Evolutionary conservation across 2,113 vertebrate species (phyloP).

Genomic region (Equus quagga): DNA sequence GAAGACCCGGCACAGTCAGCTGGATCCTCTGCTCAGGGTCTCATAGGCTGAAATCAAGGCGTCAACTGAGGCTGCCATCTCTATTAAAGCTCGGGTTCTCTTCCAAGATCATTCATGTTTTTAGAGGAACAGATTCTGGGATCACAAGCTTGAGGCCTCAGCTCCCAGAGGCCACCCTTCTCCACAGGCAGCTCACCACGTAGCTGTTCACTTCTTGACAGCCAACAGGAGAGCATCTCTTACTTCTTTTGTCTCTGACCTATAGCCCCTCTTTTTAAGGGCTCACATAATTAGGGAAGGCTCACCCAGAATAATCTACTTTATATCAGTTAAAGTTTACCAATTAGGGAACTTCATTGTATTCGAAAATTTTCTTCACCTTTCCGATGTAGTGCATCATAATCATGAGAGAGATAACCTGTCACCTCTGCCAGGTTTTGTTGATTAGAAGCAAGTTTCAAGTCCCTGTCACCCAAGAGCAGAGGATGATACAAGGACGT

Average conservation of each 20-base stretch:
- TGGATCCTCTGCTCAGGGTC: neutral
- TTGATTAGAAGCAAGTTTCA: neutral
- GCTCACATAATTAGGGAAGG: neutral
- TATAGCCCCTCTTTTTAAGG: neutral
- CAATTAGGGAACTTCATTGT: neutral
- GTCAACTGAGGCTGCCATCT: fast-evolving
- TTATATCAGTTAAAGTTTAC: neutral
- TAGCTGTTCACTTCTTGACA: neutral
- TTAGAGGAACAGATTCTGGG: neutral
- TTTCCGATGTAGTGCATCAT: neutral
- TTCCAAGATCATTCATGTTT: neutral
- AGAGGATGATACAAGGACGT: neutral
- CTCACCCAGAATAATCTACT: neutral
- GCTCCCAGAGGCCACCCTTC: neutral
- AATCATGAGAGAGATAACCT: neutral
- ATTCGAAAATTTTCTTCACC: neutral
- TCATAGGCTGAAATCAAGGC: neutral
- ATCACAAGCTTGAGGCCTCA: neutral
- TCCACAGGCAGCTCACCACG: fast-evolving
- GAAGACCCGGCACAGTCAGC: neutral
- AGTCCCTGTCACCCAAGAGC: neutral
- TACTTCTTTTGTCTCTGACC: neutral
- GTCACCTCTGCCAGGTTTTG: neutral
- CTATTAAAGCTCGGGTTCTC: neutral
- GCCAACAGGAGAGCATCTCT: neutral